Evolutionary conservation across 1,140 invertebrate species (phyloP), one percentile per base, ranked within the genome.

Genomic region (Drosophila orena): DNA sequence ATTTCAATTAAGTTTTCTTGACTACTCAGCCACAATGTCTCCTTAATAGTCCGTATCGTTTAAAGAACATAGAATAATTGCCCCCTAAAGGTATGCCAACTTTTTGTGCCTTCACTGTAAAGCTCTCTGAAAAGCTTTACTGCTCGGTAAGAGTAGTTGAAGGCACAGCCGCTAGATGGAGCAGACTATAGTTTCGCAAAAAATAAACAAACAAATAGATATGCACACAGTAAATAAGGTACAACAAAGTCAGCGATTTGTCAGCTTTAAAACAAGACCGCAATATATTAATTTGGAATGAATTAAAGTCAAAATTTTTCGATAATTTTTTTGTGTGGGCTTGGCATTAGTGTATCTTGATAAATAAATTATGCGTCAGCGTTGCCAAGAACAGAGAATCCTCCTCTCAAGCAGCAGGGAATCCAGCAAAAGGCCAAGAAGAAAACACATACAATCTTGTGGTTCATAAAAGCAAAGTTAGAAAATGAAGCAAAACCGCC

Each of bases 321-420:
- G 64, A 65, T 30, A 20, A 43, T 43, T 24, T 64, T 68, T 27
- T 46, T 53, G 59, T 53, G 68, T 71, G 64, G 64, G 52, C 34
- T 42, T 27, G 37, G 44, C 30, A 60, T 57, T 69, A 30, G 37
- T 42, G 49, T 62, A 40, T 53, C 43, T 52, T 43, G 74, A 66
- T 81, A 74, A 78, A 81, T 81, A 81, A 78, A 81, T 81, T 56
- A 78, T 78, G 68, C 61, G 79, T 77, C 79, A 73, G 56, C 53
- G 14, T 40, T 58, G 66, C 46, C 65, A 71, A 71, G 42, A 71
- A 14, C 35, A 70, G 50, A 70, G 17, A 47, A 70, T 49, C 64
- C 68, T 55, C 52, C 43, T 70, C 52, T 40, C 7, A 57, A 70
- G 20, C 66, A 70, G 49, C 62, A 56, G 42, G 60, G 40, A 55